phyloP scores from a whole-genome alignment of 2,797 vertebrate genomes.

The Acridotheres tristis region DNA sequence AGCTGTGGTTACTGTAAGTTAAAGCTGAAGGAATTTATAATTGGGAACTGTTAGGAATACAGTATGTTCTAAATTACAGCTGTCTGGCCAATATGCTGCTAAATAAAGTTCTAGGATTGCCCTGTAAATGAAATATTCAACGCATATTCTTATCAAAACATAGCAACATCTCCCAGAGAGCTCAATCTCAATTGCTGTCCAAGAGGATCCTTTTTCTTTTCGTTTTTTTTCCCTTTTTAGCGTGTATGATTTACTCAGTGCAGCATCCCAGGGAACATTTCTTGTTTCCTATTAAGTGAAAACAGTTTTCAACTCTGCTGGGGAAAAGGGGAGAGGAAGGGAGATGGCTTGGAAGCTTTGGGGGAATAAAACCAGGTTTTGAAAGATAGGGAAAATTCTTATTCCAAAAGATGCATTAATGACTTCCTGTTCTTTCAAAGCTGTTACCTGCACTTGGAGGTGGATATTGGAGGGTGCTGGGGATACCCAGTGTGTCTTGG shows the following conservation, averaged over 20 bases:
- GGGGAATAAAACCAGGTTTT: not conserved
- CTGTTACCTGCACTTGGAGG: not conserved
- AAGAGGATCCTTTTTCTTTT: not conserved
- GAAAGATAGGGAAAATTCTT: not conserved
- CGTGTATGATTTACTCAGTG: not conserved
- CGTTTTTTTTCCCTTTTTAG: not conserved
- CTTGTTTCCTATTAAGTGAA: conserved; percentile 1
- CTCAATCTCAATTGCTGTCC: not conserved
- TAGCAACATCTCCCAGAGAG: conserved; percentile 2
- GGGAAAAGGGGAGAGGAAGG: not conserved
- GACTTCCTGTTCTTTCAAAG: not conserved
- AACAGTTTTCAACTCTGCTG: not conserved
- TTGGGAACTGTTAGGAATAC: conserved; percentile 43
- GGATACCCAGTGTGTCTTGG: not conserved
- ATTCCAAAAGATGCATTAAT: not conserved
- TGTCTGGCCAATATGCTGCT: conserved; percentile 55
- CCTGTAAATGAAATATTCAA: conserved; percentile 35
- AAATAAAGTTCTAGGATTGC: conserved; percentile 56
- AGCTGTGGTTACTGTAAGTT: conserved; percentile 31
- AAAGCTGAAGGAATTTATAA: conserved; percentile 49
- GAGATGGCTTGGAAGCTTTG: not conserved
- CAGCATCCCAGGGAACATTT: not conserved
- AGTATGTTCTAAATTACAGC: conserved; percentile 54
- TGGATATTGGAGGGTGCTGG: not conserved
- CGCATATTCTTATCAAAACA: conserved; percentile 4